phyloP scores from a whole-genome alignment of 1,140 invertebrate species.

The Planococcus citri region DNA sequence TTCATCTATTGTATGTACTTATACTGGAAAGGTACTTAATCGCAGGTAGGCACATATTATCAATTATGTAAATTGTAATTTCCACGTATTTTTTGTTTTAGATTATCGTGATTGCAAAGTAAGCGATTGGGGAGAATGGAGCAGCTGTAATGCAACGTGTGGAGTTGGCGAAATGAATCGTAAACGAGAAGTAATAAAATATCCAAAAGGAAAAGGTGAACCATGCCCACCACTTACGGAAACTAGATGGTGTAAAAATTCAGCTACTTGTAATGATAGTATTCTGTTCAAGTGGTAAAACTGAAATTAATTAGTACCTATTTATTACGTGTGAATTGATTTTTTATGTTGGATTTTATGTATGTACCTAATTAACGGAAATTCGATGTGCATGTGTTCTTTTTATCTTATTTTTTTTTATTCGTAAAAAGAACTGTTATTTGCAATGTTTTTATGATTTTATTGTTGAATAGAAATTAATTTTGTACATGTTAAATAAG shows the following conservation, averaged over 20 bases:
- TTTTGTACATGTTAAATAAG: background rate
- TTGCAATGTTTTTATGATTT: background rate
- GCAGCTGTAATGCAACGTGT: slow-evolving; percentile 67
- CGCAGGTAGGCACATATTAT: too few relatives aligned
- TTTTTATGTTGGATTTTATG: too few relatives aligned
- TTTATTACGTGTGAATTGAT: too few relatives aligned
- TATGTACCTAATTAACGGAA: too few relatives aligned
- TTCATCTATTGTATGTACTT: too few relatives aligned
- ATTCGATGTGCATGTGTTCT: too few relatives aligned
- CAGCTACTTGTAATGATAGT: background rate
- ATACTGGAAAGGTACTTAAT: too few relatives aligned
- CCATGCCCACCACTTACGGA: slow-evolving; percentile 67
- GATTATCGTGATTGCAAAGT: slow-evolving; percentile 62
- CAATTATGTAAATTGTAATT: background rate
- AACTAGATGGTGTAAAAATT: slow-evolving; percentile 66
- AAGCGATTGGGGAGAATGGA: slow-evolving; percentile 77
- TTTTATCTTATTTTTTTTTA: too few relatives aligned
- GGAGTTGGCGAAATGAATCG: slow-evolving; percentile 75
- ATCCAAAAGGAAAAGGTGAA: slow-evolving; percentile 57
- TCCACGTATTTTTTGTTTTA: slow-evolving; percentile 1
- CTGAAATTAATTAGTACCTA: too few relatives aligned
- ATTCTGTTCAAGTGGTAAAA: background rate
- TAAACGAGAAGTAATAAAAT: slow-evolving; percentile 56
- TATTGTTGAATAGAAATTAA: background rate
- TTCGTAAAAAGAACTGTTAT: background rate